Conservation (phyloP, 2,888 invertebrate genomes). For the Caenorhabditis sp. region DNA sequence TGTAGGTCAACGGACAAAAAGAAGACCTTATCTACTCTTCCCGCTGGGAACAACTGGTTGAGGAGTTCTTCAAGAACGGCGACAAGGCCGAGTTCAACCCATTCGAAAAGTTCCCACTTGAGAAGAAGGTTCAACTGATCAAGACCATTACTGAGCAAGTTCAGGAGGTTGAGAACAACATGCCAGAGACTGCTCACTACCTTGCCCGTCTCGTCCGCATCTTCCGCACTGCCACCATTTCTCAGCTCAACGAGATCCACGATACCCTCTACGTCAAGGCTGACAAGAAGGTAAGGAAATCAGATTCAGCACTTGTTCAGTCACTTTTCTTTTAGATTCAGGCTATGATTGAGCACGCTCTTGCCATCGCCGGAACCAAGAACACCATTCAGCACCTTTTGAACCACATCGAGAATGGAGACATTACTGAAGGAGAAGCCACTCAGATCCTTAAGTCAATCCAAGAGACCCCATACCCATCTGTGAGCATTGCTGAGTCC, state of each 20-base stretch:
- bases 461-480: slow-evolving; percentile 71
- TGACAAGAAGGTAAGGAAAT: slow-evolving; percentile 51
- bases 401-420: slow-evolving; percentile 61
- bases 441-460: slow-evolving; percentile 70
- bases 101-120: slow-evolving; percentile 63
- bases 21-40: slow-evolving; percentile 69
- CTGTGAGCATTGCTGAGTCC: slow-evolving; percentile 62
- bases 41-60: slow-evolving; percentile 68
- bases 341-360: slow-evolving; percentile 71
- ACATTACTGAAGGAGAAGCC: slow-evolving; percentile 60
- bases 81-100: slow-evolving; percentile 65
- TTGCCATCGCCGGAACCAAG: slow-evolving; percentile 73
- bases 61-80: slow-evolving; percentile 74
- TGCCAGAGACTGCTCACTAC: slow-evolving; percentile 65
- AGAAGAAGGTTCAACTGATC: slow-evolving; percentile 69
- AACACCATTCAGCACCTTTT: slow-evolving; percentile 71
- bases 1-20: slow-evolving; percentile 59
- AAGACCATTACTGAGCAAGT: slow-evolving; percentile 63
- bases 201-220: slow-evolving; percentile 75
- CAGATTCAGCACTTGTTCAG: too few relatives aligned
- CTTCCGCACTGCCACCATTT: slow-evolving; percentile 70
- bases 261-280: slow-evolving; percentile 59
- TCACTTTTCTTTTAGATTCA: slow-evolving; percentile 51
- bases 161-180: slow-evolving; percentile 65
- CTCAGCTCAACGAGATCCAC: slow-evolving; percentile 73